These are phyloP conservation scores for Heliconius congener DNA, from an alignment of 1,140 invertebrate genomes.

Conservation along the genomic window DNA sequence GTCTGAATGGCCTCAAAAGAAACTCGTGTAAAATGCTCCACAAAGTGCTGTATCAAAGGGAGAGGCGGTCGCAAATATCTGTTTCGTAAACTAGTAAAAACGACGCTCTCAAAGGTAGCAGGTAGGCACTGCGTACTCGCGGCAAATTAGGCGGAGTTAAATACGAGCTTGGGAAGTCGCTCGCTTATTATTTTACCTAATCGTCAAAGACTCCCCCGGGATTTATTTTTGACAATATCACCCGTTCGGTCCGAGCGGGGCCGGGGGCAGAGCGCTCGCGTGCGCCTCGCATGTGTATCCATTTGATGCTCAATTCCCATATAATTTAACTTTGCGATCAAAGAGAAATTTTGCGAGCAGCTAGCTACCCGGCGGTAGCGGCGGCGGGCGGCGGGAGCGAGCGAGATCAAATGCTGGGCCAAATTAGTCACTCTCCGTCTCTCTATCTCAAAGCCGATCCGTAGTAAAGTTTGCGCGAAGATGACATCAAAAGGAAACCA, in stretches of 20 bases:
- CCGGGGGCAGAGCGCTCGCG: constrained; percentile 43
- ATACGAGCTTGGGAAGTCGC: constrained; percentile 75
- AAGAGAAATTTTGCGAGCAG: constrained; percentile 81
- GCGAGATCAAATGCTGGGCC: constrained; percentile 80
- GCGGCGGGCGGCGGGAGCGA: constrained; percentile 68
- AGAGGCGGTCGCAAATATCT: constrained; percentile 80
- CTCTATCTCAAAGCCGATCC: constrained; percentile 82
- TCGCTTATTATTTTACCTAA: constrained; percentile 76
- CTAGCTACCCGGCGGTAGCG: constrained; percentile 67
- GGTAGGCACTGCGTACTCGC: constrained; percentile 63
- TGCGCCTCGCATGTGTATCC: constrained; percentile 75
- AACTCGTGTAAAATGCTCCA: constrained; percentile 81
- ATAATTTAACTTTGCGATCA: constrained; percentile 82
- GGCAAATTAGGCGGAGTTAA: constrained; percentile 80
- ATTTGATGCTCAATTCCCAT: constrained; percentile 81
- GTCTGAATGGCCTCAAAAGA: constrained; percentile 81
- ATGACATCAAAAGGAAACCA: constrained; percentile 82
- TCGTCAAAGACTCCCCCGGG: constrained; percentile 61
- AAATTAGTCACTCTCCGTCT: constrained; percentile 82
- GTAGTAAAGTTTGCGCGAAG: constrained; percentile 82
- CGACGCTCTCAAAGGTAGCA: constrained; percentile 73
- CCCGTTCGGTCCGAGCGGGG: constrained; percentile 57
- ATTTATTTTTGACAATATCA: constrained; percentile 65
- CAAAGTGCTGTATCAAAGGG: constrained; percentile 80
- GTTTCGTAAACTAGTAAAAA: constrained; percentile 81